Percentiles rank a stretch among this genome's conserved stretches.
Evolutionary conservation across 2,113 vertebrate species (phyloP).

Genomic region (Condylura cristata): DNA sequence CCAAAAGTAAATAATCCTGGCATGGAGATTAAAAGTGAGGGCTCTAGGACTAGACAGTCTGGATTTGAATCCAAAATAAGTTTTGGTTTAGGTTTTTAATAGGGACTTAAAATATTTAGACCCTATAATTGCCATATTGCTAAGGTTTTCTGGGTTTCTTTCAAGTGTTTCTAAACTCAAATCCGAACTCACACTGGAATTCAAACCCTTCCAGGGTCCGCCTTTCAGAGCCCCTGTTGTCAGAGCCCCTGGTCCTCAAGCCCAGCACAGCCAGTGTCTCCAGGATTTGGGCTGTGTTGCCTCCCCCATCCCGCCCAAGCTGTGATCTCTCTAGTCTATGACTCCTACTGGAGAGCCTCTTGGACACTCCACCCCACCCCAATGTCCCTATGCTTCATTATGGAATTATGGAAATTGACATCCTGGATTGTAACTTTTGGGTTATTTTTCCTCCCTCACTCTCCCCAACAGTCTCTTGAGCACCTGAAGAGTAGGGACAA

Average conservation of each 20-base stretch:
- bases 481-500: not conserved
- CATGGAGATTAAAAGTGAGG: not conserved
- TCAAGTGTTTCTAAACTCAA: not conserved
- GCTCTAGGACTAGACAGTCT: not conserved
- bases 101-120: not conserved
- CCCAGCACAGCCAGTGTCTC: not conserved
- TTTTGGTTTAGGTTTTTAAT: not conserved
- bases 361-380: not conserved
- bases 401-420: not conserved
- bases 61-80: conserved; percentile 30
- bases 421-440: not conserved
- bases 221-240: not conserved
- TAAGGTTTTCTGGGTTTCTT: not conserved
- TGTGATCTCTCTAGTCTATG: not conserved
- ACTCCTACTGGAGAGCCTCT: not conserved
- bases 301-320: not conserved
- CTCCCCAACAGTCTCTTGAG: not conserved
- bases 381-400: not conserved
- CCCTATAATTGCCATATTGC: not conserved
- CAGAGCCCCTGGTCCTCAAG: not conserved
- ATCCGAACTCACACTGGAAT: not conserved
- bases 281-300: not conserved
- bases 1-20: not conserved
- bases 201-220: not conserved
- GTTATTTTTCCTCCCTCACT: not conserved